These are phyloP conservation scores for Scolopax rusticola DNA, from an alignment of 2,797 vertebrate genomes.

Conservation along the genomic window DNA sequence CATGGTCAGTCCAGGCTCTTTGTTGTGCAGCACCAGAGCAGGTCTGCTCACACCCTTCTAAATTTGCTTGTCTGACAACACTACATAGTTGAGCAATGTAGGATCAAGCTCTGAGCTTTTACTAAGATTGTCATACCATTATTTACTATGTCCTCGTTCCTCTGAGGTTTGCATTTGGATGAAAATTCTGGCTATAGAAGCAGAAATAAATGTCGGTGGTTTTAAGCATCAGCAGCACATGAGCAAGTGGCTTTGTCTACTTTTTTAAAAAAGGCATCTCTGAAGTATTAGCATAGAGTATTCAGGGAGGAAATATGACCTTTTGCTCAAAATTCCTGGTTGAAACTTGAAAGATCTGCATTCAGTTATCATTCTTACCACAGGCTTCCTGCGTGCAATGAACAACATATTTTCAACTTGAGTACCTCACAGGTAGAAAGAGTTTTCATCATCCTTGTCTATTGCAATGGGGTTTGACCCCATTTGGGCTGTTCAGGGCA, in stretches of 20 bases:
- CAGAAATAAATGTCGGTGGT: background rate
- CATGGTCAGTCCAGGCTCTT: background rate
- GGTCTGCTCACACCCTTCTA: background rate
- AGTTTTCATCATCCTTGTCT: background rate
- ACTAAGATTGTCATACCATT: background rate
- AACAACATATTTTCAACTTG: background rate
- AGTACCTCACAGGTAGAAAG: background rate
- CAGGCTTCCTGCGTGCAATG: background rate
- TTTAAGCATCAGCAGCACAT: background rate
- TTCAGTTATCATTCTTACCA: background rate
- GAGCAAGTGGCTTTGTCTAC: background rate
- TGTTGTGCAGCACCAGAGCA: background rate
- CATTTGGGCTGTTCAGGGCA: background rate
- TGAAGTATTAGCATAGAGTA: background rate
- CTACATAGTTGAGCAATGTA: background rate
- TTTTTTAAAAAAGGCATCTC: background rate
- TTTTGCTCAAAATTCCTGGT: background rate
- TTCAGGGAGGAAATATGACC: background rate
- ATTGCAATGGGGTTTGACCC: background rate
- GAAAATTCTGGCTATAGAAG: background rate
- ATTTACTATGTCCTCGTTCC: background rate
- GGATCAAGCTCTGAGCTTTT: background rate
- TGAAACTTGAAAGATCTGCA: background rate
- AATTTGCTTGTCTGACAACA: background rate
- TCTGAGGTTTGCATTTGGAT: background rate